Conservation (phyloP, 2,113 vertebrate species). For the Lophius piscatorius region DNA sequence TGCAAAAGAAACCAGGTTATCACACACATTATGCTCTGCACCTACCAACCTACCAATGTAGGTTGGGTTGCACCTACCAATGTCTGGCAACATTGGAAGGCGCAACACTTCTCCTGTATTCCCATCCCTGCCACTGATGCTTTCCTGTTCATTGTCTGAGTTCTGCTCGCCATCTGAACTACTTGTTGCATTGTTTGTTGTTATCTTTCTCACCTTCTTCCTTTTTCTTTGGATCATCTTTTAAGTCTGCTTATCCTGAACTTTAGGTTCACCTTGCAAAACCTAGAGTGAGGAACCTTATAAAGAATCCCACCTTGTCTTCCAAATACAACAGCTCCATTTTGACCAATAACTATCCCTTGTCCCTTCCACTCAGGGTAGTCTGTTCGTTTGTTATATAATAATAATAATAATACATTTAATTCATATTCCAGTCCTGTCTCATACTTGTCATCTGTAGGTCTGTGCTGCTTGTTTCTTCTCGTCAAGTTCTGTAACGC, state of each 20-base stretch:
- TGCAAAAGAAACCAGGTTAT: neutral
- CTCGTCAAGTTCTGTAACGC: too few species aligned
- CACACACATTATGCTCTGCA: neutral
- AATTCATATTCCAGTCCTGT: conserved; percentile 26
- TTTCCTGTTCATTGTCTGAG: neutral
- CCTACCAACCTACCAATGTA: too few species aligned
- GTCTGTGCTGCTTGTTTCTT: neutral
- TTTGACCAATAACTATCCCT: conserved; percentile 36
- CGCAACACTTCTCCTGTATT: neutral
- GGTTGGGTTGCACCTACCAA: neutral
- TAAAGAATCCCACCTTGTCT: conserved; percentile 21
- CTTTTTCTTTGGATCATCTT: neutral
- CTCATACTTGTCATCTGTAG: conserved; percentile 34
- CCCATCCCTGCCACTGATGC: neutral
- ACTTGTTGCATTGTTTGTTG: neutral
- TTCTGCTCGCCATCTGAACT: neutral
- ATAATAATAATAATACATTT: too few species aligned
- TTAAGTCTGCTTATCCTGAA: neutral
- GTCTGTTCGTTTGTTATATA: conserved; percentile 22
- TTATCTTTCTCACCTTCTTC: neutral
- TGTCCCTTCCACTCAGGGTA: conserved; percentile 36
- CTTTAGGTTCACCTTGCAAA: conserved; percentile 1
- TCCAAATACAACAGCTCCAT: conserved; percentile 37
- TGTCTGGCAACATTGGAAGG: neutral
- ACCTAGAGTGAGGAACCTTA: neutral